Evolutionary conservation across 2,888 invertebrate genomes (phyloP).

Genomic region (Callyntrura guangdongensis): DNA sequence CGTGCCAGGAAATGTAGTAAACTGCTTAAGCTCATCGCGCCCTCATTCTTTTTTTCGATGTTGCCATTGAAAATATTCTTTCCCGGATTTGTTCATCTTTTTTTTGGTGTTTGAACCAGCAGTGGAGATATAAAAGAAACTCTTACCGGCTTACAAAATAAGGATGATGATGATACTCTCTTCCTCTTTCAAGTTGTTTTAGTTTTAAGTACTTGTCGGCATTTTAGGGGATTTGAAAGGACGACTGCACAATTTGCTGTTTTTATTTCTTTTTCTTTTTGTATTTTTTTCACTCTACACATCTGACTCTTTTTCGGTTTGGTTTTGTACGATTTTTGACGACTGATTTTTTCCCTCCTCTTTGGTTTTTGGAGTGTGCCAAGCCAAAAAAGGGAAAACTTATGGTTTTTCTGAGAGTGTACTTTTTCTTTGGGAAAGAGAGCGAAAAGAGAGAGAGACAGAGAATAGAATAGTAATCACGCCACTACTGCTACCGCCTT

Average conservation of each 20-base stretch:
- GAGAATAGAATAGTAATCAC: background rate
- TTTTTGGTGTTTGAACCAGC: too few species aligned
- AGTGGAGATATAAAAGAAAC: background rate
- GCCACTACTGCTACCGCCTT: background rate
- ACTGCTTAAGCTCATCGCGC: background rate
- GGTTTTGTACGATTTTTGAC: background rate
- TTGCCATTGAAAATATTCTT: constrained; percentile 34
- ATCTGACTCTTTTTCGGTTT: background rate
- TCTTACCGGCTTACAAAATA: background rate
- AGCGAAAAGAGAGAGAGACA: too few species aligned
- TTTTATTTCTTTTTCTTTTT: too few species aligned
- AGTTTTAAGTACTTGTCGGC: constrained; percentile 65
- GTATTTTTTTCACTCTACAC: background rate
- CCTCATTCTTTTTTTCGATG: background rate
- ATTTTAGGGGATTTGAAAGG: constrained; percentile 66
- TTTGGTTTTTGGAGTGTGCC: background rate
- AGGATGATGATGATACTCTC: background rate
- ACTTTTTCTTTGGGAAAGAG: background rate
- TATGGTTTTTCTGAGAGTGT: background rate
- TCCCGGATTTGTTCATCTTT: background rate
- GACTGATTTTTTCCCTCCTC: background rate
- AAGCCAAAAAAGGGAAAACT: background rate
- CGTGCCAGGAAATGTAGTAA: too few species aligned
- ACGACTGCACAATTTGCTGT: constrained; percentile 53
- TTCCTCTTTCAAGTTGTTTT: too few species aligned